phyloP scores from a whole-genome alignment of 2,888 invertebrate genomes.

The Fabriciana adippe region DNA sequence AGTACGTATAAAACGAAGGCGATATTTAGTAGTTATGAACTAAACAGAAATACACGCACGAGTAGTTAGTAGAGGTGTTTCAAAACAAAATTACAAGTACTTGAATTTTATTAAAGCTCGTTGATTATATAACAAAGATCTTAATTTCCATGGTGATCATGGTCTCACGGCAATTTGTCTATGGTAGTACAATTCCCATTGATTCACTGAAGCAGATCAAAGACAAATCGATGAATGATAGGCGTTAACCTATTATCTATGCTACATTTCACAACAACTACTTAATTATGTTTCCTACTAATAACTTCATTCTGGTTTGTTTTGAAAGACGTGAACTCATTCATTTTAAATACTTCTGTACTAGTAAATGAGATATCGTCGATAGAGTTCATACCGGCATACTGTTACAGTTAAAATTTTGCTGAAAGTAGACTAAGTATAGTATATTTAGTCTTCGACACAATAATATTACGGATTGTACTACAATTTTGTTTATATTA shows the following conservation, averaged over 20 bases:
- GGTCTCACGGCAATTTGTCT: slow-evolving; percentile 22
- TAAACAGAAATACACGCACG: too few species aligned
- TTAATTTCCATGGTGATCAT: slow-evolving; percentile 21
- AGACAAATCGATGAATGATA: slow-evolving; percentile 22
- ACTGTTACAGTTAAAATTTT: too few species aligned
- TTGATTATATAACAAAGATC: slow-evolving; percentile 19
- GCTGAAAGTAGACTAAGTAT: too few species aligned
- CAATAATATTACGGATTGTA: too few species aligned
- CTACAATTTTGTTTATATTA: not conserved
- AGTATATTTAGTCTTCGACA: too few species aligned
- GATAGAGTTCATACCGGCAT: too few species aligned
- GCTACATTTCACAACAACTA: slow-evolving; percentile 18
- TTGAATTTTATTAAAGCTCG: slow-evolving; percentile 3
- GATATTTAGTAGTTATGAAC: too few species aligned
- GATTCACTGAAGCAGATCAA: slow-evolving; percentile 25
- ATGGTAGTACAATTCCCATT: slow-evolving; percentile 22
- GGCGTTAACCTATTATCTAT: slow-evolving; percentile 28
- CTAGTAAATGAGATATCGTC: too few species aligned
- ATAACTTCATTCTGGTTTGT: too few species aligned
- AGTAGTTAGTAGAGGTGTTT: not conserved
- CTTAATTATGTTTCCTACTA: not conserved
- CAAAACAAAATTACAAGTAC: not conserved
- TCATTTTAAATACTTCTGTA: too few species aligned
- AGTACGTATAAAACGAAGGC: too few species aligned
- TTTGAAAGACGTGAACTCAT: too few species aligned